Conservation (phyloP, 2,113 vertebrate genomes). For the human region DNA sequence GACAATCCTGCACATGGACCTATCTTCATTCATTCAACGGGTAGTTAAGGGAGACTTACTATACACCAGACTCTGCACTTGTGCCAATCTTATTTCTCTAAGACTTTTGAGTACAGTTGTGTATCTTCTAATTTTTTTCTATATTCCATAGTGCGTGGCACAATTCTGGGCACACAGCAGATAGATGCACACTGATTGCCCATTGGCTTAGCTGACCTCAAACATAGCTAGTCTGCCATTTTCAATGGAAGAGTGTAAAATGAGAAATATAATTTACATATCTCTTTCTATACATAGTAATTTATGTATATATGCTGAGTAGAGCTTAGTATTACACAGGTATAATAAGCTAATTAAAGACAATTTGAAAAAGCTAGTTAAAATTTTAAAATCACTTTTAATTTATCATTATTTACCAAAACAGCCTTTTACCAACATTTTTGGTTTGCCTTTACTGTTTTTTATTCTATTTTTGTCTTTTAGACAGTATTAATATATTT, state of each 20-base stretch:
- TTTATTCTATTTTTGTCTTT: constrained; percentile 24
- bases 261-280: background rate
- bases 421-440: background rate
- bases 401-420: background rate
- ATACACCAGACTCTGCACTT: background rate
- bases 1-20: background rate
- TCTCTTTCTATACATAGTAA: background rate
- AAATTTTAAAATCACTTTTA: background rate
- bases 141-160: background rate
- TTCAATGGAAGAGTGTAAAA: background rate
- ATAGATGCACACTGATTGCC: background rate
- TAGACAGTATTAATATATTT: background rate
- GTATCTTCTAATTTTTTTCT: background rate
- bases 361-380: background rate
- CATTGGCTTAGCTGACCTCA: background rate
- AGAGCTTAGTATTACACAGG: background rate
- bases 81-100: background rate
- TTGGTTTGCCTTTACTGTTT: background rate
- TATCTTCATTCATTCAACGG: background rate
- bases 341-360: background rate
- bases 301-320: background rate
- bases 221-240: background rate
- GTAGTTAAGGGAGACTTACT: background rate
- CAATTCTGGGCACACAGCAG: background rate
- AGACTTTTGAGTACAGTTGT: background rate